These are phyloP conservation scores for Notospermus geniculatus DNA, from an alignment of 1,140 invertebrate genomes.

Conservation along the genomic window DNA sequence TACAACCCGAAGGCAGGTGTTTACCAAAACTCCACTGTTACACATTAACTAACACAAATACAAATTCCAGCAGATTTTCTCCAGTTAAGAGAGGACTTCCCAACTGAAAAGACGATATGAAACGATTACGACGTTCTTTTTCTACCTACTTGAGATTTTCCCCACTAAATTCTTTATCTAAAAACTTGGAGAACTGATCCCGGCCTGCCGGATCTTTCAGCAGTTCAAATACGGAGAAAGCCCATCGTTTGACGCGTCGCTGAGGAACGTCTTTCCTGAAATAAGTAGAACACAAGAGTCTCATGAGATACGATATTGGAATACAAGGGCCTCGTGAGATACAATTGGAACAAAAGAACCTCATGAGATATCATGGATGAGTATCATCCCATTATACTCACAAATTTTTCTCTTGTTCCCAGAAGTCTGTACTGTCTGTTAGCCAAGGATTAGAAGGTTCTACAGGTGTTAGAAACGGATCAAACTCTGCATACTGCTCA, in stretches of 20 bases:
- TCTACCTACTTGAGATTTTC: constrained; percentile 92
- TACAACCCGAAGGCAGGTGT: too few species aligned
- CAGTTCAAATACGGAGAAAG: constrained; percentile 91
- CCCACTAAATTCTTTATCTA: constrained; percentile 97
- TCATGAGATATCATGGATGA: background rate
- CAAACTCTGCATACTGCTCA: constrained; percentile 94
- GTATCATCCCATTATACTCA: constrained; percentile 28
- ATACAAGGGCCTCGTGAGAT: background rate
- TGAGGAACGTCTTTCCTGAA: constrained; percentile 51
- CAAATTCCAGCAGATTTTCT: too few species aligned
- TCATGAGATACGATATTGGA: constrained; percentile 1
- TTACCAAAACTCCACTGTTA: too few species aligned
- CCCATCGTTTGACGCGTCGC: constrained; percentile 90
- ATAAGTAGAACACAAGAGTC: constrained; percentile 2
- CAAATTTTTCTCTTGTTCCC: constrained; percentile 70
- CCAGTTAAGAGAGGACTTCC: too few species aligned
- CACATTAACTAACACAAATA: too few species aligned
- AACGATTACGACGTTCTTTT: too few species aligned
- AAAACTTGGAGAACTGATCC: constrained; percentile 93
- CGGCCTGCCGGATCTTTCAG: constrained; percentile 90
- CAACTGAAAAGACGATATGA: too few species aligned
- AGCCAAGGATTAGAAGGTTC: constrained; percentile 94
- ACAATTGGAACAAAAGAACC: background rate
- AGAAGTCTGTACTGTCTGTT: constrained; percentile 90
- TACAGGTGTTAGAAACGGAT: constrained; percentile 52